phyloP scores from a whole-genome alignment of 2,888 invertebrate genomes.

The Drosophila subsilvestris region DNA sequence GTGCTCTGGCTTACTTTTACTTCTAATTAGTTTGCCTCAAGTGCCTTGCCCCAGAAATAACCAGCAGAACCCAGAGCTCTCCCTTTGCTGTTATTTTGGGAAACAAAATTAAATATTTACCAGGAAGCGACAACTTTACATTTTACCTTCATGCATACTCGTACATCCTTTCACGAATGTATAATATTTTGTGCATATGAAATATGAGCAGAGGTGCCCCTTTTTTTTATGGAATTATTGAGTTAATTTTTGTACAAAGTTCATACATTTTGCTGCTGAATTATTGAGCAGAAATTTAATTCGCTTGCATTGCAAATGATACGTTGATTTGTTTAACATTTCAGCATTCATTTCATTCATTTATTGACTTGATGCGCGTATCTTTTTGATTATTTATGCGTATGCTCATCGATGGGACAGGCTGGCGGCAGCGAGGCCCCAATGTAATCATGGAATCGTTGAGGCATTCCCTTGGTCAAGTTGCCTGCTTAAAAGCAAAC shows the following conservation, averaged over 20 bases:
- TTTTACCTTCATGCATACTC: slow-evolving; percentile 13
- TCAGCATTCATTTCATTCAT: slow-evolving; percentile 23
- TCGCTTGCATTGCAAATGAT: slow-evolving; percentile 53
- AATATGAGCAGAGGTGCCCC: slow-evolving; percentile 32
- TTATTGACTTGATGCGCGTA: slow-evolving; percentile 21
- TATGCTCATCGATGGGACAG: slow-evolving; percentile 10
- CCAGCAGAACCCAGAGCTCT: not conserved
- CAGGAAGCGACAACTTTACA: slow-evolving; percentile 39
- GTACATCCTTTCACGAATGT: slow-evolving; percentile 7
- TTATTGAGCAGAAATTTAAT: slow-evolving; percentile 42
- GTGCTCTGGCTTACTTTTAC: slow-evolving; percentile 29
- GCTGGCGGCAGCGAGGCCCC: slow-evolving; percentile 11
- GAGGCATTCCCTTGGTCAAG: slow-evolving; percentile 53
- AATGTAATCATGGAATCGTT: slow-evolving; percentile 66
- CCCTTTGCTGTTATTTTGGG: slow-evolving; percentile 11
- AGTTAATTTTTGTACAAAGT: slow-evolving; percentile 30
- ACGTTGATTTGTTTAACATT: slow-evolving; percentile 51
- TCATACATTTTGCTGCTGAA: slow-evolving; percentile 38
- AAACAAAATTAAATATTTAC: slow-evolving; percentile 67
- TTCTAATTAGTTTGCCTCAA: slow-evolving; percentile 44
- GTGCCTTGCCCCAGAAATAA: slow-evolving; percentile 8
- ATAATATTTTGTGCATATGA: slow-evolving; percentile 42
- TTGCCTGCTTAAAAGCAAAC: slow-evolving; percentile 67
- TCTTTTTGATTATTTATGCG: slow-evolving; percentile 59
- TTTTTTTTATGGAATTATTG: slow-evolving; percentile 22